Percentiles rank a stretch among this genome's conserved stretches.
Conservation (phyloP, 1,140 invertebrate genomes). For the Mylabris phalerata region DNA sequence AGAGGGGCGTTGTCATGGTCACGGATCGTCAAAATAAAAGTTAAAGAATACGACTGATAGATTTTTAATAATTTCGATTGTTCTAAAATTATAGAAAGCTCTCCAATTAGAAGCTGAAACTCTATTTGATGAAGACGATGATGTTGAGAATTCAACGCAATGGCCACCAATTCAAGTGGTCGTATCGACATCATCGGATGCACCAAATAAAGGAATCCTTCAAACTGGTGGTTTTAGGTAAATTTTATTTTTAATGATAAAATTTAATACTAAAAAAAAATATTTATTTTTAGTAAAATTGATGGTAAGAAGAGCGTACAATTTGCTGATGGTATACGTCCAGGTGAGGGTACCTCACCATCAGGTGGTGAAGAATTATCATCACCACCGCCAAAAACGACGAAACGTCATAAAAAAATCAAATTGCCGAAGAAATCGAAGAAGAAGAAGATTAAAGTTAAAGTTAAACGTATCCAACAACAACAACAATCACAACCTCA, state of each 20-base stretch:
- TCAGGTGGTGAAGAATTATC: slow-evolving; percentile 57
- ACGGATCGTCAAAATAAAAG: neutral
- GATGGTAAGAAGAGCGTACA: slow-evolving; percentile 46
- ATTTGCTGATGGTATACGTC: slow-evolving; percentile 57
- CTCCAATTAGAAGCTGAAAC: slow-evolving; percentile 38
- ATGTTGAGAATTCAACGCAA: slow-evolving; percentile 11
- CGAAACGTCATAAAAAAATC: slow-evolving; percentile 47
- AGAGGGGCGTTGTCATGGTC: neutral
- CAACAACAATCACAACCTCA: neutral
- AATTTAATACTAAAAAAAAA: neutral
- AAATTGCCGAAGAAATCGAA: slow-evolving; percentile 45
- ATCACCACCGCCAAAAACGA: slow-evolving; percentile 54
- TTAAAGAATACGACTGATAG: neutral
- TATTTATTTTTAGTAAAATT: neutral
- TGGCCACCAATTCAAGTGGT: slow-evolving; percentile 29
- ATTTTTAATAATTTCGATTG: neutral
- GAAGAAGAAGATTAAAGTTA: slow-evolving; percentile 50
- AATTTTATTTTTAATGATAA: neutral
- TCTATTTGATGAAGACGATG: slow-evolving; percentile 40
- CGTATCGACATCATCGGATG: slow-evolving; percentile 4
- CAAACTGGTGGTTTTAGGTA: slow-evolving; percentile 1
- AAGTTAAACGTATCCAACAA: slow-evolving; percentile 21
- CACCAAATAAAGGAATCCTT: slow-evolving; percentile 32
- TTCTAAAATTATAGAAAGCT: slow-evolving; percentile 28
- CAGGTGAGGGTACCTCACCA: slow-evolving; percentile 59